phyloP scores from a whole-genome alignment of 2,797 vertebrate genomes.

The Dallia pectoralis region DNA sequence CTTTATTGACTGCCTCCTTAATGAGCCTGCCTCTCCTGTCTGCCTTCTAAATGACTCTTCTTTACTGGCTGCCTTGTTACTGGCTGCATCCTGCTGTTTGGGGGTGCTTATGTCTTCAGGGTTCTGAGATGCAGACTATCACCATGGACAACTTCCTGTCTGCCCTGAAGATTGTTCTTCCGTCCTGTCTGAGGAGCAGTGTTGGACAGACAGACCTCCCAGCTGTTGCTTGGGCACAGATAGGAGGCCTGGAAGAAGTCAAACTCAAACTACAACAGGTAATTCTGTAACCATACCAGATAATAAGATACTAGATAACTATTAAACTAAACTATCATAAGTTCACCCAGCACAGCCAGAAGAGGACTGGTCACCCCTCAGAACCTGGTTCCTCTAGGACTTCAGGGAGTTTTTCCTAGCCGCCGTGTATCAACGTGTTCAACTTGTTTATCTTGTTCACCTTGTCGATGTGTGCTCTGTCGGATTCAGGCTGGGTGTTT shows the following conservation, averaged over 20 bases:
- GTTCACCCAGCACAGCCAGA: too few relatives aligned
- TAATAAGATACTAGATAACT: too few relatives aligned
- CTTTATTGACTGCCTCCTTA: too few relatives aligned
- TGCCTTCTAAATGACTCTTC: background rate
- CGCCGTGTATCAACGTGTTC: too few relatives aligned
- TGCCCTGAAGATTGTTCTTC: slow-evolving; percentile 83
- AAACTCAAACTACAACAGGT: slow-evolving; percentile 93
- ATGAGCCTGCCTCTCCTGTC: too few relatives aligned
- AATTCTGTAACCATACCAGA: slow-evolving; percentile 4
- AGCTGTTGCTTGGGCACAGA: slow-evolving; percentile 85
- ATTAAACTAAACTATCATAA: too few relatives aligned
- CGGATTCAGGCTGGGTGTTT: too few relatives aligned
- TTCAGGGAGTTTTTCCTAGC: too few relatives aligned
- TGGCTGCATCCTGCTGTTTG: background rate
- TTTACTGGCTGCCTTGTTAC: background rate
- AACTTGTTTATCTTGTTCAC: too few relatives aligned
- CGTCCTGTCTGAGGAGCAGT: slow-evolving; percentile 84
- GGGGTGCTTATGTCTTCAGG: slow-evolving; percentile 60
- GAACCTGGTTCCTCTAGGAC: too few relatives aligned
- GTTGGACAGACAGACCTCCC: slow-evolving; percentile 81
- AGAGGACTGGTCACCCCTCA: too few relatives aligned
- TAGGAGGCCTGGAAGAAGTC: slow-evolving; percentile 90
- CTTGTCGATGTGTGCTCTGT: too few relatives aligned
- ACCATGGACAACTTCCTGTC: slow-evolving; percentile 78
- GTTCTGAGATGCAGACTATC: slow-evolving; percentile 60